phyloP scores from a whole-genome alignment of 2,888 invertebrate species.

The Loripinus fragilis region DNA sequence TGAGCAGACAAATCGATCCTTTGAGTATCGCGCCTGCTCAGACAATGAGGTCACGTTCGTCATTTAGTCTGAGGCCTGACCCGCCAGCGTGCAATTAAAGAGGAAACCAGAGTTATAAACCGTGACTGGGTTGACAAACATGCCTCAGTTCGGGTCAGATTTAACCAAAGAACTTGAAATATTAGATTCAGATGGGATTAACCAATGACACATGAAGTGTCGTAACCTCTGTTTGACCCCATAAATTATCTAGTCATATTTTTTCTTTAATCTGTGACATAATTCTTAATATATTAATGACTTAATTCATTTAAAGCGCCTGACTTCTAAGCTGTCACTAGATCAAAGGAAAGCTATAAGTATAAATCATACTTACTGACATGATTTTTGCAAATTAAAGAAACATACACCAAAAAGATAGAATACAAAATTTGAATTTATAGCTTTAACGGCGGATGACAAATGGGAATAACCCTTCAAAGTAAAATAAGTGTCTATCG shows the following conservation, averaged over 20 bases:
- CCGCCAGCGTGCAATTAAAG: too few relatives aligned
- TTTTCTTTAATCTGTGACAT: conserved; percentile 20
- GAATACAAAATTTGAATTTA: neutral
- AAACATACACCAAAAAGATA: neutral
- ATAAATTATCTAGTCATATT: conserved; percentile 6
- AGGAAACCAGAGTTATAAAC: too few relatives aligned
- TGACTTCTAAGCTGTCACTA: neutral
- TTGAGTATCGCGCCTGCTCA: too few relatives aligned
- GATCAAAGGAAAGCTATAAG: neutral
- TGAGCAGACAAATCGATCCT: too few relatives aligned
- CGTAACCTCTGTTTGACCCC: neutral
- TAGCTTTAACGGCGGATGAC: neutral
- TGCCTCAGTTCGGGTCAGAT: too few relatives aligned
- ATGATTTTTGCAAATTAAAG: conserved; percentile 11
- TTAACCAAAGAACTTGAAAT: too few relatives aligned
- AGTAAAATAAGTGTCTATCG: too few relatives aligned
- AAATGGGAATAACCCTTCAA: neutral
- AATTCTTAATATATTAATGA: conserved; percentile 9
- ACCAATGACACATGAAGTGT: neutral
- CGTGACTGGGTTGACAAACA: too few relatives aligned
- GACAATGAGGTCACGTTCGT: too few relatives aligned
- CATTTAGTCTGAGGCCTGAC: too few relatives aligned
- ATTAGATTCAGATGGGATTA: too few relatives aligned
- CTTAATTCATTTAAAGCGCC: conserved; percentile 7
- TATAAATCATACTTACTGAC: neutral